Percentiles rank a stretch among this genome's conserved stretches.
These are phyloP conservation scores for Caenorhabditis inopinata DNA, from an alignment of 1,140 invertebrate genomes.

Conservation along the genomic window DNA sequence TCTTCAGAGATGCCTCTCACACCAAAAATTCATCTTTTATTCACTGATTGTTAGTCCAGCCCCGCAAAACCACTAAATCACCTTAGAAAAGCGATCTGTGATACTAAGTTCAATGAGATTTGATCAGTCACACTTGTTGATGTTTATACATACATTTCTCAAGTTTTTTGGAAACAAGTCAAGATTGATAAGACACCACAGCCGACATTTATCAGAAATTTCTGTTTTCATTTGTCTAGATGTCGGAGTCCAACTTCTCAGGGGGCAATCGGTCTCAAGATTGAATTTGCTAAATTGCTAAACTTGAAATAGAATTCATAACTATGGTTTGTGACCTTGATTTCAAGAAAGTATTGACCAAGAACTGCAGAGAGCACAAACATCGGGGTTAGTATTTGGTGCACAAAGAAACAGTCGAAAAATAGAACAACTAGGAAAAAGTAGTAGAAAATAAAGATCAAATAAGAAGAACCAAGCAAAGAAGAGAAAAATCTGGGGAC, in stretches of 20 bases:
- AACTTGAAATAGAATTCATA: not conserved
- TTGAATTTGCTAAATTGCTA: too few species aligned
- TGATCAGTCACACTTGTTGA: not conserved
- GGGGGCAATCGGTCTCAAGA: too few species aligned
- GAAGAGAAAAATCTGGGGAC: not conserved
- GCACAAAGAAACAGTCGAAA: not conserved
- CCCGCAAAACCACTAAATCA: not conserved
- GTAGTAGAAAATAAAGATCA: constrained; percentile 26
- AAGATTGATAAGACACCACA: not conserved
- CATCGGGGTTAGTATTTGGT: not conserved
- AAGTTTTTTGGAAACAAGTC: not conserved
- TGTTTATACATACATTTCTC: not conserved
- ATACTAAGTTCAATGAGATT: not conserved
- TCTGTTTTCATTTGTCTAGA: not conserved
- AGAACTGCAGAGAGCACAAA: too few species aligned
- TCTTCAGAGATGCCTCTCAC: not conserved
- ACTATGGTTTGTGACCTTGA: too few species aligned
- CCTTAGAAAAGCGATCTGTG: not conserved
- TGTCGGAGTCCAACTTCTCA: not conserved
- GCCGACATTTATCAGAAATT: not conserved
- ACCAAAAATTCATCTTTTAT: not conserved
- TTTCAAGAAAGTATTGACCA: too few species aligned
- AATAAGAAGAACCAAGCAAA: not conserved
- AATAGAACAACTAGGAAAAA: not conserved
- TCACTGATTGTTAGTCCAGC: constrained; percentile 4